Percentiles rank a stretch among this genome's conserved stretches.
Evolutionary conservation across 2,888 invertebrate genomes (phyloP).

Genomic region (Strigamia maritima): DNA sequence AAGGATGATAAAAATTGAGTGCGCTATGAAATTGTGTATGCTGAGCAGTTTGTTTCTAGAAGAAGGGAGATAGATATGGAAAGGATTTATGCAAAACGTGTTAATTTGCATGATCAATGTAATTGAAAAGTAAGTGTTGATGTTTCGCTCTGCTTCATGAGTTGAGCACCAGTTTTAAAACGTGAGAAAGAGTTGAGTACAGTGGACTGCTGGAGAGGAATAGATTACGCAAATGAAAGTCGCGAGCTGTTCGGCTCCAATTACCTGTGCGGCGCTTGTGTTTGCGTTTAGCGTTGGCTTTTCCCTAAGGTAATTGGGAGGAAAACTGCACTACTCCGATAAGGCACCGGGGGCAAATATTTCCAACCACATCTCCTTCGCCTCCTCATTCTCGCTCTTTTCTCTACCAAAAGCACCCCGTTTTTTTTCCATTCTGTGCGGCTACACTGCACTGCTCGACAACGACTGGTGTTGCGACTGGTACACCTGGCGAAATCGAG

Average conservation of each 20-base stretch:
- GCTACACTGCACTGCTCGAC: not conserved
- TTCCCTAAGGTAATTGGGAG: constrained; percentile 20
- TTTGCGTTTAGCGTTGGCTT: constrained; percentile 14
- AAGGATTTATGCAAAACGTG: not conserved
- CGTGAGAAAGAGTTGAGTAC: constrained; percentile 8
- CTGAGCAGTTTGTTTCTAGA: not conserved
- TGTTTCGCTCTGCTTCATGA: constrained; percentile 1
- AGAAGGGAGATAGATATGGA: not conserved
- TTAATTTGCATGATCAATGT: constrained; percentile 16
- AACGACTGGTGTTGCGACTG: not conserved
- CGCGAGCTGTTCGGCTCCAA: constrained; percentile 23
- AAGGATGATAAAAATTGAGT: not conserved
- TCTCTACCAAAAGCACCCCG: constrained; percentile 11
- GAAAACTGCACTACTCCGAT: constrained; percentile 23
- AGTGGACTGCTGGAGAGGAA: constrained; percentile 15
- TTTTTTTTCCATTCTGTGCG: not conserved
- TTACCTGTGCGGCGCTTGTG: constrained; percentile 23
- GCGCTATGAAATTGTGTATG: not conserved
- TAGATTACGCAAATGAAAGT: constrained; percentile 19
- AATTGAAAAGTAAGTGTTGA: not conserved
- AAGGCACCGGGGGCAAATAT: constrained; percentile 23
- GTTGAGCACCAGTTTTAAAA: not conserved
- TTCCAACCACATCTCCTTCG: constrained; percentile 7
- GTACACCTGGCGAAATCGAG: not conserved
- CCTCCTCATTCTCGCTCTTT: not conserved